phyloP scores from a whole-genome alignment of 1,140 invertebrate species.

The Drosophila orosa region DNA sequence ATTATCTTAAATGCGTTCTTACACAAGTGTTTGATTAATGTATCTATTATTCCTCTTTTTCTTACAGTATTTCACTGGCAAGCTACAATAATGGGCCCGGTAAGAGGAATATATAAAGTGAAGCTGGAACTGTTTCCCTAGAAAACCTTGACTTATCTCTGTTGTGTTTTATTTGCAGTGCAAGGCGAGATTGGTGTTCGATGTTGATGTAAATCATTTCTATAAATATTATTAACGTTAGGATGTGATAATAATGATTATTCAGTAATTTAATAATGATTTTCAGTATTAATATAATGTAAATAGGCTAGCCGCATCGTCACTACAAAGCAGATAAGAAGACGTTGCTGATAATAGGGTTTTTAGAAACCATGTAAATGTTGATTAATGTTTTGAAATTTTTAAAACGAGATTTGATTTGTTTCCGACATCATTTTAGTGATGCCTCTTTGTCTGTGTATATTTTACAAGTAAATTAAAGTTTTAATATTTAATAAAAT shows the following conservation, averaged over 20 bases:
- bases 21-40: slow-evolving; percentile 28
- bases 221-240: neutral
- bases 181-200: neutral
- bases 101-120: slow-evolving; percentile 87
- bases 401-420: neutral
- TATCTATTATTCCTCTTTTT: slow-evolving; percentile 59
- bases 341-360: neutral
- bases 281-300: neutral
- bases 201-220: slow-evolving; percentile 4
- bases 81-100: slow-evolving; percentile 99
- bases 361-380: neutral
- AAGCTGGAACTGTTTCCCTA: neutral
- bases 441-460: neutral
- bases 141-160: slow-evolving; percentile 10
- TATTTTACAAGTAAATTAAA: neutral
- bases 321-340: neutral
- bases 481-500: neutral
- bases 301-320: neutral
- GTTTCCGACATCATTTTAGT: neutral
- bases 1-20: slow-evolving; percentile 18
- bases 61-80: slow-evolving; percentile 99
- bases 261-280: neutral
- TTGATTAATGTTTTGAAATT: neutral
- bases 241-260: neutral
- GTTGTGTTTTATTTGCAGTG: slow-evolving; percentile 27